Evolutionary conservation across 2,888 invertebrate species (phyloP), one percentile per base, ranked within the genome.

Genomic region (Diogma glabrata): DNA sequence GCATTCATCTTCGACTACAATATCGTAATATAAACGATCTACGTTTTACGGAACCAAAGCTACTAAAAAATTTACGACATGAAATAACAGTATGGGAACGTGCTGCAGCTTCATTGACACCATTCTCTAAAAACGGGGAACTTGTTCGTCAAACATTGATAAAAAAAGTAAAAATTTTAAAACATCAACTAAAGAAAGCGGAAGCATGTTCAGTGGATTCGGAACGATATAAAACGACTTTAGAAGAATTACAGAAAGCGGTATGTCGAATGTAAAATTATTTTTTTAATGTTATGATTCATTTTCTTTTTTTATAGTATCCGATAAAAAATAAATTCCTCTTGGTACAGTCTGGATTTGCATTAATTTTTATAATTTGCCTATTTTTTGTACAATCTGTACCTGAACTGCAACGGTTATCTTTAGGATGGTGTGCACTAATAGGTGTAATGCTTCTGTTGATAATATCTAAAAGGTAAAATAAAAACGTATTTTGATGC

Each of bases 21-120:
- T 91, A 84, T 63, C 74, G 85, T 47, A 79, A 88, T 54, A 75
- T 82, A 22, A 77, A 77, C 52, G 77, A 76, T 28, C 72, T 91
- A 47, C 72, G 82, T 43, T 82, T 82, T 58, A 76, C 76, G 47
- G 86, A 88, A 49, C 86, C 89, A 0, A 76, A 77, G 51, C 85
- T 87, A 55, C 14, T 69, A 57, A 58, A 73, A 82, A 90, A 90
- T 62, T 67, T 92, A 56, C 78, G 84, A 19, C 83, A 88, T 56
- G 90, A 90, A 67, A 85, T 92, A 47, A 84, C 82, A 1, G 84
- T 89, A 12, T 93, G 92, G 92, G 78, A 83, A 61, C 76, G 82
- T 49, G 84, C 82, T 0, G 86, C 81, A 0, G 82, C 82, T 1
- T 86, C 87, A 0, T 69, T 92, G 16, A 82, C 87, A 0, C 82